Evolutionary conservation across 1,140 invertebrate genomes (phyloP).

Genomic region (Mya arenaria): DNA sequence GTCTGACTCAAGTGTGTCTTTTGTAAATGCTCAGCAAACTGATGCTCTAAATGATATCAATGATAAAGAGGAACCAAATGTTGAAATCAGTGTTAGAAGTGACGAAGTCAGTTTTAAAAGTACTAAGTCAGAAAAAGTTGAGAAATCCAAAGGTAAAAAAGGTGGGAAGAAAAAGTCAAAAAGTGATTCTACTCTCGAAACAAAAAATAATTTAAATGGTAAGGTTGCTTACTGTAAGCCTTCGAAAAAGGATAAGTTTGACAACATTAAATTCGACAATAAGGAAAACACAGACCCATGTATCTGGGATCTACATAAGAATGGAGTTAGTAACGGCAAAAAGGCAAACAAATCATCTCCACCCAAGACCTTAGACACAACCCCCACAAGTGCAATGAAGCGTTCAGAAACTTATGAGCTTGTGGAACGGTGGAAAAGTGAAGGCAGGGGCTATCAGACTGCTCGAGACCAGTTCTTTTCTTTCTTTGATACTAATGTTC

Average conservation of each 20-base stretch:
- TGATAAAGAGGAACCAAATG: constrained; percentile 4
- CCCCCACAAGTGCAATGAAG: constrained; percentile 38
- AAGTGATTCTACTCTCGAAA: constrained; percentile 37
- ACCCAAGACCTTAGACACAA: constrained; percentile 33
- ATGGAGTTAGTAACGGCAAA: not conserved
- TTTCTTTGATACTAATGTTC: constrained; percentile 27
- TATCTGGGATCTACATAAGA: constrained; percentile 21
- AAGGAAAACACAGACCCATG: constrained; percentile 51
- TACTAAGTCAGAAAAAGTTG: constrained; percentile 20
- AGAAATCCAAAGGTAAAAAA: constrained; percentile 31
- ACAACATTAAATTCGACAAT: not conserved
- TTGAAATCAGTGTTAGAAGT: not conserved
- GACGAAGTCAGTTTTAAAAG: constrained; percentile 38
- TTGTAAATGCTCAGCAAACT: constrained; percentile 35
- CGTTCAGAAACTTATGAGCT: constrained; percentile 47
- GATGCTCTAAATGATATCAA: constrained; percentile 8
- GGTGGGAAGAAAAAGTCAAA: constrained; percentile 22
- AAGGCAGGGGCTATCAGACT: constrained; percentile 36
- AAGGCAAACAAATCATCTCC: constrained; percentile 8
- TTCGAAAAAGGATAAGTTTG: not conserved
- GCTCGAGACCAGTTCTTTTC: constrained; percentile 47
- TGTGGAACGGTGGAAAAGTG: constrained; percentile 51
- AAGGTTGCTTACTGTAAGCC: constrained; percentile 20
- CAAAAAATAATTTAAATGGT: constrained; percentile 51
- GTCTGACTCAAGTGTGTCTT: constrained; percentile 6